These are phyloP conservation scores for Cotesia glomerata DNA, from an alignment of 1,140 invertebrate genomes.

Conservation along the genomic window DNA sequence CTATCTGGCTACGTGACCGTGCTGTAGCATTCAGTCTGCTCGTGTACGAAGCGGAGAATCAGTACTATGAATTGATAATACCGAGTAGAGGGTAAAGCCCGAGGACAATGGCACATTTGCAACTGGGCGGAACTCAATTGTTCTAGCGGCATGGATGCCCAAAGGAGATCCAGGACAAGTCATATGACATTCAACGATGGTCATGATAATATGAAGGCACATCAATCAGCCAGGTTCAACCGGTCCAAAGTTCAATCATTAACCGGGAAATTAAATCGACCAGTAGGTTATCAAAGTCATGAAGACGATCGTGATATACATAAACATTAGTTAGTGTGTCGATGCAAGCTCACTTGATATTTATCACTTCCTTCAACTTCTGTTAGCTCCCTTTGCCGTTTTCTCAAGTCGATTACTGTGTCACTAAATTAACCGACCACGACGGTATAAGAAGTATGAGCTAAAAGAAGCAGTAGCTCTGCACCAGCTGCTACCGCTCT, in stretches of 20 bases:
- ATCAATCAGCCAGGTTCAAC: not conserved
- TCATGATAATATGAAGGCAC: not conserved
- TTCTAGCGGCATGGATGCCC: not conserved
- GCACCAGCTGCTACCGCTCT: not conserved
- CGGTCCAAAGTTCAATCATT: not conserved
- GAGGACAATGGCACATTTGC: constrained; percentile 13
- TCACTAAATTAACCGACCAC: not conserved
- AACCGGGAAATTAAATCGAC: not conserved
- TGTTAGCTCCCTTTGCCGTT: not conserved
- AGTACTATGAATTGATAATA: constrained; percentile 15
- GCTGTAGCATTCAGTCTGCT: not conserved
- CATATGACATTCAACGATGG: no score
- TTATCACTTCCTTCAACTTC: not conserved
- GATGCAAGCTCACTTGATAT: not conserved
- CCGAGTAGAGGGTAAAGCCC: not conserved
- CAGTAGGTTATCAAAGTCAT: not conserved
- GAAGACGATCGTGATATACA: not conserved
- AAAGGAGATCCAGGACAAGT: not conserved
- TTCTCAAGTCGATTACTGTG: not conserved
- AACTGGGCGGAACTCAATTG: constrained; percentile 12
- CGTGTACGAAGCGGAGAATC: not conserved
- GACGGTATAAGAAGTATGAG: not conserved
- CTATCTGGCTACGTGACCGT: not conserved
- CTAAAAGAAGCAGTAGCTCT: not conserved
- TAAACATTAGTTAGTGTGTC: not conserved